Evolutionary conservation across 1,140 invertebrate genomes (phyloP), one percentile per base, ranked within the genome.

Genomic region (Sminthurinus signatus): DNA sequence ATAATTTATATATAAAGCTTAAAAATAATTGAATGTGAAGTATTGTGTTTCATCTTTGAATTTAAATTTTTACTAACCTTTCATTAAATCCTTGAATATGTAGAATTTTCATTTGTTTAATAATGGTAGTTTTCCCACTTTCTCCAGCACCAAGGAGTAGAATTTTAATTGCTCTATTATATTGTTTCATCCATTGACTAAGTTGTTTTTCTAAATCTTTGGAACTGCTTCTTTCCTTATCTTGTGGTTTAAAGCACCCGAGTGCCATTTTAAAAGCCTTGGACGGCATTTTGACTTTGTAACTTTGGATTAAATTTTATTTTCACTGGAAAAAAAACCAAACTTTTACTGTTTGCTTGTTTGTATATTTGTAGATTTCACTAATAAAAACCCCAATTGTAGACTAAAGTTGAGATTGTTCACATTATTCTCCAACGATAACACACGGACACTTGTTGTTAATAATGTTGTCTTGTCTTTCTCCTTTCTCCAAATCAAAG

Each of bases 61-160:
- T n/a, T n/a, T n/a, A n/a, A n/a, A n/a, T n/a, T n/a, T n/a, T n/a
- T n/a, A n/a, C n/a, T n/a, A n/a, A 76, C 85, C 81, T 81, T 23
- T 81, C 75, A 19, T 81, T 81, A 69, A 85, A 89, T 58, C 85
- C 86, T 71, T 85, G 81, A 32, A 87, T 82, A 70, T 88, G 86
- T 46, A 88, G 75, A 69, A 88, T 88, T 74, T 85, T 87, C 88
- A 90, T 89, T 76, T 90, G 88, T 73, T 89, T 88, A 17, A 89
- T 82, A 43, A 90, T 88, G 0, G 88, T 90, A 0, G 86, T 87
- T 75, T 90, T 90, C 14, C 85, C 85, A 23, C 84, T 83, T 69
- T 86, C 85, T 0, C 84, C 84, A 0, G 84, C 82, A 4, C 70
- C 72, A 2, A 88, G 73, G 0, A 88, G 75, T 29, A 88, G 75